Base-by-base conservation (phyloP, 2,888 invertebrate genomes). In the Calameuta pallipes region DNA sequence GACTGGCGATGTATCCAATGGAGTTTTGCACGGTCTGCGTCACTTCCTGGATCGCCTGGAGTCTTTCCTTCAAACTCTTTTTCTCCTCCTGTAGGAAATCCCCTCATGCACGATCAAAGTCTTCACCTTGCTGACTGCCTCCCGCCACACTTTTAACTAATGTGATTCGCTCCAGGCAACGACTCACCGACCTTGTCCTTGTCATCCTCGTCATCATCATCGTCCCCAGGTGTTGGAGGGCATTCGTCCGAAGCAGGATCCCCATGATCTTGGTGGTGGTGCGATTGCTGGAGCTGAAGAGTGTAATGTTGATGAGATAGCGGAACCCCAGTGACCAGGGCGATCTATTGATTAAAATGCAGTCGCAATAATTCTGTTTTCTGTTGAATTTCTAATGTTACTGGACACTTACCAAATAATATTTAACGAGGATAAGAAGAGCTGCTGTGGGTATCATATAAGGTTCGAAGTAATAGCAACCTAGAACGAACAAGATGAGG, bases 11-110 rank as follows among this genome's bases (percentile, higher is more conserved):
- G 89, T 96, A 97, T 35, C 99, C 99, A 80, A 99, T 96, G 0
- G 97, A 96, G 88, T 99, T 98, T 92, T 99, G 99, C 4, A 99
- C 98, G 78, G 97, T 97, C 88, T 98, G 97, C 31, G 99, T 98
- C 4, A 99, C 98, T 92, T 99, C 99, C 91, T 99, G 99, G 85
- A 99, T 98, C 3, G 98, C 97, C 92, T 98, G 98, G 71, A 99
- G 92, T 80, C 97, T 94, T 91, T 98, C 98, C 90, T 98, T 98
- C 77, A 99, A 93, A 85, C 97, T 97, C 92, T 98, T 98, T 91
- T 98, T 98, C 90, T 98, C 98, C 91, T 98, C 98, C 96, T 97
- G 87, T n/a, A 35, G 2, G 68, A 23, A 56, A 56, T 56, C 23
- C 23, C 41, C 33, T 70, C 13, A 70, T 68, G 30, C 30, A 68